phyloP scores from a whole-genome alignment of 2,888 invertebrate species.

The Mermis nigrescens region DNA sequence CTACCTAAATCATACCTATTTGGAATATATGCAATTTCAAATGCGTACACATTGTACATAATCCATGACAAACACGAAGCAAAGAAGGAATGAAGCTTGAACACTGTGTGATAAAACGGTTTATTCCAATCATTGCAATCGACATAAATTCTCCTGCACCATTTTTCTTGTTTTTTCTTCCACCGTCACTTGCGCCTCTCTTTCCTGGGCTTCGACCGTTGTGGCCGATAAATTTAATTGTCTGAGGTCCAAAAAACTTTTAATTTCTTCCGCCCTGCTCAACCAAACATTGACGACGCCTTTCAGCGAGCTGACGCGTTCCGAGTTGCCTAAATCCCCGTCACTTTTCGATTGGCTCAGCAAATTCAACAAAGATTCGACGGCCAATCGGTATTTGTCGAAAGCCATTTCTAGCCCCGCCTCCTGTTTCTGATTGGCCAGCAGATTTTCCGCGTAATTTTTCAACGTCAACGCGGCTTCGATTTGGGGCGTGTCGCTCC shows the following conservation, averaged over 20 bases:
- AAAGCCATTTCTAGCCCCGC: slow-evolving; percentile 1
- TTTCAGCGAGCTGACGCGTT: background rate
- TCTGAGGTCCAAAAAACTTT: slow-evolving; percentile 7
- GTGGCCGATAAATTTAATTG: slow-evolving; percentile 8
- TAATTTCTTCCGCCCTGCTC: background rate
- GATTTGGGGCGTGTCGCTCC: slow-evolving; percentile 3
- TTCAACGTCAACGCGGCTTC: slow-evolving; percentile 10
- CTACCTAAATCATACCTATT: no score
- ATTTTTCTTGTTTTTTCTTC: background rate
- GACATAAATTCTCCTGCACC: background rate
- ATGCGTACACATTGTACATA: no score
- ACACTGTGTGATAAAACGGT: no score
- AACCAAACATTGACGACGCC: background rate
- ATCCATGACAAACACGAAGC: no score
- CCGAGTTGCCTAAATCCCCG: background rate
- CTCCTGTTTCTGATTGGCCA: background rate
- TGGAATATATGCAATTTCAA: no score
- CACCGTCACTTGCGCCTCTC: background rate
- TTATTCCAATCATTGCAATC: background rate
- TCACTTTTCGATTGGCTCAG: background rate
- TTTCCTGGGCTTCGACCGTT: background rate
- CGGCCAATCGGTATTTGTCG: slow-evolving; percentile 10
- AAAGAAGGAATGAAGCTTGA: no score
- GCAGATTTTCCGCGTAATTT: slow-evolving; percentile 4
- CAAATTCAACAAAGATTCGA: slow-evolving; percentile 11